Conservation (phyloP, 64 coral and sea anemone genomes). For the Dendronephthya gigantea region DNA sequence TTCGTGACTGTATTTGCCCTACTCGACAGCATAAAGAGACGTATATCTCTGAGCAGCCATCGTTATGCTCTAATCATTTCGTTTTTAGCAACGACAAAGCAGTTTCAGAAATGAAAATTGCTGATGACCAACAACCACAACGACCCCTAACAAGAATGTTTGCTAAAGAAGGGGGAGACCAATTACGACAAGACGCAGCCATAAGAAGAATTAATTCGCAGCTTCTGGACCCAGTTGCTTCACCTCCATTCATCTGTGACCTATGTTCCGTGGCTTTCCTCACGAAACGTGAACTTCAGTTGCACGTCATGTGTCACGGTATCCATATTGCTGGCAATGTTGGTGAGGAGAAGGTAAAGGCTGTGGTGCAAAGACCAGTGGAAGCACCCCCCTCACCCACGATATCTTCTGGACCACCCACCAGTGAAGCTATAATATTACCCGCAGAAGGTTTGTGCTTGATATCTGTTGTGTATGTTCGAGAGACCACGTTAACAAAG, state of each 20-base stretch:
- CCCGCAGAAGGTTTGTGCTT: too few relatives aligned
- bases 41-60: too few relatives aligned
- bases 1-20: too few relatives aligned
- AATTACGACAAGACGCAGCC: neutral
- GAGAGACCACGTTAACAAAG: too few relatives aligned
- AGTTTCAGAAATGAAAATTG: neutral
- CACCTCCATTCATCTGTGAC: neutral
- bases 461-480: too few relatives aligned
- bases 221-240: neutral
- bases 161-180: neutral
- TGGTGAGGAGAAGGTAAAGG: neutral
- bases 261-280: neutral
- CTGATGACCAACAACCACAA: constrained; percentile 2
- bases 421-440: too few relatives aligned
- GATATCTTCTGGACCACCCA: too few relatives aligned
- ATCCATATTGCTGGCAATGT: neutral
- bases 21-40: too few relatives aligned
- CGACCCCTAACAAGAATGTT: neutral
- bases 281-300: neutral
- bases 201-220: neutral
- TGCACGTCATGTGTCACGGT: constrained; percentile 10
- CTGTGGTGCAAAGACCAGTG: too few relatives aligned
- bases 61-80: neutral
- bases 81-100: neutral
- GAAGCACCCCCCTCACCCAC: too few relatives aligned